Percentiles rank a stretch among this genome's conserved stretches.
phyloP scores from a whole-genome alignment of 2,888 invertebrate genomes.

The Melanostoma mellinum region DNA sequence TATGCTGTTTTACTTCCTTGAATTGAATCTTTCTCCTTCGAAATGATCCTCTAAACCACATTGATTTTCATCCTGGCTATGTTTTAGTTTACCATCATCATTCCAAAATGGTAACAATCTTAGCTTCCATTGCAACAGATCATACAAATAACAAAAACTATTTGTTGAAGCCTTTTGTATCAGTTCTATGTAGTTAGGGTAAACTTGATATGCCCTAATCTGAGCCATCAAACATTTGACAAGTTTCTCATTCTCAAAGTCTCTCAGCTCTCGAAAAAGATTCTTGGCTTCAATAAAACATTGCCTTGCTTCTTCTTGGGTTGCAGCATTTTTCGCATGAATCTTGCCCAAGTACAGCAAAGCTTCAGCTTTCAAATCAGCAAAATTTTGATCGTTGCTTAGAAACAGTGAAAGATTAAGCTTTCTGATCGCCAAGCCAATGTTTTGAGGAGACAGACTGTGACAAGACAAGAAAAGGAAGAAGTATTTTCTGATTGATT shows the following conservation, averaged over 20 bases:
- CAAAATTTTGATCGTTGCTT: conserved; percentile 41
- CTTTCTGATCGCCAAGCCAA: conserved; percentile 36
- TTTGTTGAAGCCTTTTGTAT: conserved; percentile 30
- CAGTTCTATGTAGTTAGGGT: conserved; percentile 54
- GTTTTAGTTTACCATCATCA: conserved; percentile 9
- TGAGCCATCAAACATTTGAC: conserved; percentile 58
- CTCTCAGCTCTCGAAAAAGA: conserved; percentile 22
- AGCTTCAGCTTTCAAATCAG: conserved; percentile 33
- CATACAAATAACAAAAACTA: conserved; percentile 49
- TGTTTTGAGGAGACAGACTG: conserved; percentile 24
- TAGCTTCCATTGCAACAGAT: conserved; percentile 59
- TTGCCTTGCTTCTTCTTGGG: conserved; percentile 29
- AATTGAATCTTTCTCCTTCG: not conserved
- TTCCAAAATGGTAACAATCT: conserved; percentile 58
- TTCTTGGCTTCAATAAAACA: conserved; percentile 51
- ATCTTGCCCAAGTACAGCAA: conserved; percentile 59
- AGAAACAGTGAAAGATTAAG: conserved; percentile 45
- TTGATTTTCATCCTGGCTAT: conserved; percentile 4
- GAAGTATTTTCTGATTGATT: not conserved
- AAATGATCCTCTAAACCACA: conserved; percentile 45
- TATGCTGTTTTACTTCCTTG: not conserved
- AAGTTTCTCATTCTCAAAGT: conserved; percentile 57
- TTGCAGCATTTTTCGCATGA: conserved; percentile 26
- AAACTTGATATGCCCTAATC: conserved; percentile 51
- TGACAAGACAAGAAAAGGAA: not conserved